Percentiles rank a stretch among this genome's conserved stretches.
Evolutionary conservation across 2,113 vertebrate genomes (phyloP).

Genomic region (Eubucco bourcierii): DNA sequence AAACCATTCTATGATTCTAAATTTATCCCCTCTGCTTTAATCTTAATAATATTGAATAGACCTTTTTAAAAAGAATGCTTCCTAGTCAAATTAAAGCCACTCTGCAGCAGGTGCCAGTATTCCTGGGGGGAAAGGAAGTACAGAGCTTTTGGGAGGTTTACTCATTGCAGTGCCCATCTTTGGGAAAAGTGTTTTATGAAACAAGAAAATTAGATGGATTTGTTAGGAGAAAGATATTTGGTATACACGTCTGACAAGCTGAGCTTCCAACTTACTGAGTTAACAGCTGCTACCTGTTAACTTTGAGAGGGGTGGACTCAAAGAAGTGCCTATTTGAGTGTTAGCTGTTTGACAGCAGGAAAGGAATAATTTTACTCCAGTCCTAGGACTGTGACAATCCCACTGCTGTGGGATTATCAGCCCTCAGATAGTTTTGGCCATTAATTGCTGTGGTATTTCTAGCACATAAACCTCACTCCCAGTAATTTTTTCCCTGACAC

Average conservation of each 20-base stretch:
- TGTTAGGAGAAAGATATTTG: background rate
- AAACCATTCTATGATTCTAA: too few relatives aligned
- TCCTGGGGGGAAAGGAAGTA: background rate
- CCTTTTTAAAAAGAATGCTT: background rate
- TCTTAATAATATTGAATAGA: background rate
- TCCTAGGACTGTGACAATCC: background rate
- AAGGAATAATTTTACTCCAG: background rate
- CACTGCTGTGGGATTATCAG: background rate
- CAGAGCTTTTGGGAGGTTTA: background rate
- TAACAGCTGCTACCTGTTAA: slow-evolving; percentile 30
- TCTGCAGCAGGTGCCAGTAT: background rate
- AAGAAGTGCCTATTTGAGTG: background rate
- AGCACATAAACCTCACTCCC: background rate
- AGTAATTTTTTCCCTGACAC: background rate
- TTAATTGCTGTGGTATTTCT: background rate
- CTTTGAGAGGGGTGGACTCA: background rate
- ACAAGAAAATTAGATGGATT: background rate
- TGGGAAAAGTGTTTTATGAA: background rate
- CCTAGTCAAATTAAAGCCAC: background rate
- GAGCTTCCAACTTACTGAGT: background rate
- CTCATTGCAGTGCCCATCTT: background rate
- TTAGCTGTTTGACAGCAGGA: background rate
- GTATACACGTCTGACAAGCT: background rate
- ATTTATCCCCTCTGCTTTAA: background rate
- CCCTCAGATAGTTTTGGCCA: background rate